Evolutionary conservation across 1,140 invertebrate genomes (phyloP), one percentile per base, ranked within the genome.

Genomic region (Sarcophaga bullata): DNA sequence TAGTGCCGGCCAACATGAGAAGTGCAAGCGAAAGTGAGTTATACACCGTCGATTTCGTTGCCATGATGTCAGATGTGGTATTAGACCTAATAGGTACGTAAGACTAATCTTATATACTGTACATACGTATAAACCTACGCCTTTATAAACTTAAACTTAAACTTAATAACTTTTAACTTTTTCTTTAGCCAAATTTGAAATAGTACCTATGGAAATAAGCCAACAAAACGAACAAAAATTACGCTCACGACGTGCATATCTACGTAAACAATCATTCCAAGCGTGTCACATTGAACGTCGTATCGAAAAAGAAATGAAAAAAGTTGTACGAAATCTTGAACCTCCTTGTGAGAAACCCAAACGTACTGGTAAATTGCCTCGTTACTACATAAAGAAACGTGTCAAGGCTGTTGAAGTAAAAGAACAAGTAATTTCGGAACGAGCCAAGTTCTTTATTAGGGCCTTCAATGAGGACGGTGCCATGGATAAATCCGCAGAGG

Each of bases 261-360:
- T 82, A 3, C 85, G 86, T 46, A 89, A 88, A 62, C 78, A 87
- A 0, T 90, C 89, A 0, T 73, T 80, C 0, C 86, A 89, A 75
- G 89, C 89, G 4, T 88, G 85, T 47, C 85, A 86, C 48, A 81
- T 89, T 3, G 89, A 90, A 62, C 82, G 85, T 0, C 88, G 89
- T 52, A 90, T 90, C 8, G 87, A 88, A 0, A 85, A 83, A 49
- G 88, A 88, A 78, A 88, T 90, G 86, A 86, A 86, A 52, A 87
- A 87, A 52, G 86, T 90, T 6, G 82, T 84, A 2, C 84, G 84
- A n/a, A 90, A 90, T 82, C 72, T 90, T 1, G 86, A 87, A 68
- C 89, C 89, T 6, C 87, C 87, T 1, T 88, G 82, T 73, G 82
- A 83, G 68, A 84, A 81, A 58, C 87, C 87, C 1, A 88, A 88